Conservation (phyloP, 2,888 invertebrate genomes). For the Alloscopus bannaensis region DNA sequence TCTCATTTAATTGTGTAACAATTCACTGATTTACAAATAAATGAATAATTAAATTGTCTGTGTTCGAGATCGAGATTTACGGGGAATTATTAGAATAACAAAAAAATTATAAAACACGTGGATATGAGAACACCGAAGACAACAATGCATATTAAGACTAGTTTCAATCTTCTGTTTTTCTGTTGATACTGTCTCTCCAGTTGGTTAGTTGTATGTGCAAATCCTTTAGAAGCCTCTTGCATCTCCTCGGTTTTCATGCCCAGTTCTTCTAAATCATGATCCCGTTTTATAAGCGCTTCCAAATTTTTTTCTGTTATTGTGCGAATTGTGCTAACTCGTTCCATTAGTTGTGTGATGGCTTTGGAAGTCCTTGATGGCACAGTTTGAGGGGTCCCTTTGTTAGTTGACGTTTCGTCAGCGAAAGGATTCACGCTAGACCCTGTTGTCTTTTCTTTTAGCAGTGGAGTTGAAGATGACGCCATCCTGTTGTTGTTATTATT, state of each 20-base stretch:
- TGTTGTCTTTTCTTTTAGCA: neutral
- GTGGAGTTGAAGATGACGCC: constrained; percentile 9
- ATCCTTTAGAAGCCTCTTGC: neutral
- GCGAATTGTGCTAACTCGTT: neutral
- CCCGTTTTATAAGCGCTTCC: neutral
- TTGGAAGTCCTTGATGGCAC: neutral
- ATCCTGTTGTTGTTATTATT: neutral
- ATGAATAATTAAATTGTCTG: no score
- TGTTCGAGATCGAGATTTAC: no score
- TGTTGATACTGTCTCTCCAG: neutral
- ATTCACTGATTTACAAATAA: constrained; percentile 1
- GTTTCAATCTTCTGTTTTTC: constrained; percentile 18
- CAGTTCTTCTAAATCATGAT: constrained; percentile 8
- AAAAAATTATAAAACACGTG: constrained; percentile 7
- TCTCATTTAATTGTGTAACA: constrained; percentile 15
- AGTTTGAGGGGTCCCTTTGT: neutral
- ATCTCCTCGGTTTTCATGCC: neutral
- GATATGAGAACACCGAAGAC: constrained; percentile 3
- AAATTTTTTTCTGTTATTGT: constrained; percentile 1
- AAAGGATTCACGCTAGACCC: neutral
- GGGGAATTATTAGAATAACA: constrained; percentile 2
- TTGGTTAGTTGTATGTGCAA: neutral
- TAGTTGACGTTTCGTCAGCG: neutral
- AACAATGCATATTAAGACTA: constrained; percentile 1
- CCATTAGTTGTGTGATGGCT: neutral